Evolutionary conservation across 2,888 invertebrate species (phyloP).

Genomic region (Drosophila mimetica): DNA sequence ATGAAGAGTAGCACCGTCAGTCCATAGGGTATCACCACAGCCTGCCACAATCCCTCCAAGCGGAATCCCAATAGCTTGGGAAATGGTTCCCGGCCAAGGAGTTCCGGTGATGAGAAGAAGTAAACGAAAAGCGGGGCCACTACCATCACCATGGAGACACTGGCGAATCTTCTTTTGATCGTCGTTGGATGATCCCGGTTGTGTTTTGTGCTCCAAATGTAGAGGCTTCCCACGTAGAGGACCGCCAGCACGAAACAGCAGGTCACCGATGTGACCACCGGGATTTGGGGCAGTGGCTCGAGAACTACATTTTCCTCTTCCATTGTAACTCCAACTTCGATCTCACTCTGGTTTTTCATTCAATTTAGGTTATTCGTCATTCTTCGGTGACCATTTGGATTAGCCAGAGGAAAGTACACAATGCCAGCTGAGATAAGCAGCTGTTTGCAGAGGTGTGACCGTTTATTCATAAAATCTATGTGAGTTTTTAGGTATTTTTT

Average conservation of each 20-base stretch:
- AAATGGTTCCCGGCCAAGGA: constrained; percentile 87
- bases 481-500: neutral
- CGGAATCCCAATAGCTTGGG: constrained; percentile 91
- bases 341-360: constrained; percentile 48
- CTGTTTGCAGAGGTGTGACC: constrained; percentile 31
- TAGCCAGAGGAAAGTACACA: constrained; percentile 16
- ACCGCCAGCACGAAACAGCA: constrained; percentile 91
- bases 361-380: constrained; percentile 33
- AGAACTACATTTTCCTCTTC: constrained; percentile 1
- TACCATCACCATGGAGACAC: constrained; percentile 92
- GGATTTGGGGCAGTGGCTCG: constrained; percentile 65
- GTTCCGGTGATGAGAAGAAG: constrained; percentile 88
- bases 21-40: constrained; percentile 89
- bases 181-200: constrained; percentile 94
- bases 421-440: constrained; percentile 37
- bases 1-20: constrained; percentile 92
- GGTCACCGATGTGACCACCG: constrained; percentile 87
- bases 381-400: neutral
- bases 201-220: constrained; percentile 92
- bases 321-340: constrained; percentile 31
- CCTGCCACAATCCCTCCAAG: constrained; percentile 89
- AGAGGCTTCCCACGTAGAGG: constrained; percentile 93
- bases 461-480: neutral
- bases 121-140: constrained; percentile 92
- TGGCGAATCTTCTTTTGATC: constrained; percentile 94